These are phyloP conservation scores for Oreohelix idahoensis DNA, from an alignment of 1,140 invertebrate genomes.

Conservation along the genomic window DNA sequence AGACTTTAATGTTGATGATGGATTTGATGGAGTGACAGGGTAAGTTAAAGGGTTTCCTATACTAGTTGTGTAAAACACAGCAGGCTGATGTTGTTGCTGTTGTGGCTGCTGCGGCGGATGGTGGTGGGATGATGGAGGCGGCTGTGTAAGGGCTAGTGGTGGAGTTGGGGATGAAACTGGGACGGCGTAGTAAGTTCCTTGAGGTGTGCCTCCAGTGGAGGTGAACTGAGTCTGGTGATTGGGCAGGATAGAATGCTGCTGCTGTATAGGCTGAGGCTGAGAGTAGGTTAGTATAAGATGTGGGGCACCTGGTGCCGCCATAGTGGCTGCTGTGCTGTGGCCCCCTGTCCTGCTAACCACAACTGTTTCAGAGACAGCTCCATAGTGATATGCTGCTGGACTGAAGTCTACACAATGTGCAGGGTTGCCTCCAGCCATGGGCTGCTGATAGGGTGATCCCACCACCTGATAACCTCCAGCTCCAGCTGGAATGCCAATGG, in stretches of 20 bases:
- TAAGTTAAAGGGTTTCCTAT: slow-evolving; percentile 1
- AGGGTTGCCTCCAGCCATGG: background rate
- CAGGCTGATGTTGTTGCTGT: slow-evolving; percentile 21
- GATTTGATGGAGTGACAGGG: slow-evolving; percentile 17
- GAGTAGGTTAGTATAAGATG: slow-evolving; percentile 15
- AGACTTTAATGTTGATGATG: slow-evolving; percentile 14
- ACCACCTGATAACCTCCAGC: slow-evolving; percentile 7
- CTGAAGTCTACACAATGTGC: slow-evolving; percentile 9
- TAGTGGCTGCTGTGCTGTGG: background rate
- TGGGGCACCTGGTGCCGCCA: background rate
- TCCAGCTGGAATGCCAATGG: slow-evolving; percentile 5
- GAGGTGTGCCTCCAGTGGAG: background rate
- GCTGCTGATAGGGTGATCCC: background rate
- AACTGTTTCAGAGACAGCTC: background rate
- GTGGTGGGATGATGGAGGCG: slow-evolving; percentile 16
- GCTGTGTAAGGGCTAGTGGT: background rate
- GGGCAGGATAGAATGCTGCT: background rate
- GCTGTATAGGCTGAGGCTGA: background rate
- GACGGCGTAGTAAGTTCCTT: slow-evolving; percentile 27
- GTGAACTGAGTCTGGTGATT: slow-evolving; percentile 5
- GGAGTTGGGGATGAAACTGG: slow-evolving; percentile 26
- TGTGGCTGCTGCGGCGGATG: slow-evolving; percentile 9
- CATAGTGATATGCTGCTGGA: slow-evolving; percentile 4
- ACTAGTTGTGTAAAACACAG: slow-evolving; percentile 21
- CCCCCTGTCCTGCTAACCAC: background rate